Percentiles rank a stretch among this genome's conserved stretches.
Conservation (phyloP, 1,140 invertebrate species). For the Macrocentrus cingulum region DNA sequence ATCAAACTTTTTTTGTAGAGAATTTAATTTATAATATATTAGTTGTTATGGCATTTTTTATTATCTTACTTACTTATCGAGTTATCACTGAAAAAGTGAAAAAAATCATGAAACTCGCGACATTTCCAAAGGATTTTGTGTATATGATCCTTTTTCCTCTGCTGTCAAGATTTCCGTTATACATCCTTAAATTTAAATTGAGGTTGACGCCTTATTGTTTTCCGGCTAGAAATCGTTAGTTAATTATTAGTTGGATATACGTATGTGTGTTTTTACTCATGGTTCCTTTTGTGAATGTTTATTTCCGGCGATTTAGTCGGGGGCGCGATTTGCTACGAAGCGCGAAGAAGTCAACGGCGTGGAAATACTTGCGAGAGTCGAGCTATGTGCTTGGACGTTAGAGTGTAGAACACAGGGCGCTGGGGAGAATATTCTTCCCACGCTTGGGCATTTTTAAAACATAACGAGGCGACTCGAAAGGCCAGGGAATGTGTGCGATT, state of each 20-base stretch:
- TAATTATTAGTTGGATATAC: background rate
- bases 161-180: too few species aligned
- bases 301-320: conserved; percentile 3
- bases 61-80: too few species aligned
- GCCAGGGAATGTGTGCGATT: background rate
- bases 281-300: background rate
- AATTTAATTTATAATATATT: too few species aligned
- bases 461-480: conserved; percentile 15
- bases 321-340: background rate
- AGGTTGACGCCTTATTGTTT: too few species aligned
- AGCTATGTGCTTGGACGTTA: background rate
- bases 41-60: too few species aligned
- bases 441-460: conserved; percentile 3
- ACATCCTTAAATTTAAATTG: too few species aligned
- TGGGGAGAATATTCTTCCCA: conserved; percentile 13
- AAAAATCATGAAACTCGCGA: too few species aligned
- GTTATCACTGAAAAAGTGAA: too few species aligned
- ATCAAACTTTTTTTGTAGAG: too few species aligned
- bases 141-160: too few species aligned
- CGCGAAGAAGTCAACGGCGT: conserved; percentile 6
- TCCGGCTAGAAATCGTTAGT: background rate
- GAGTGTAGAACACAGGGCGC: background rate
- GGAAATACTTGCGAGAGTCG: background rate
- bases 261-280: background rate
- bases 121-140: too few species aligned